These are phyloP conservation scores for Tiliqua scincoides DNA, from an alignment of 2,113 vertebrate genomes.

Conservation along the genomic window DNA sequence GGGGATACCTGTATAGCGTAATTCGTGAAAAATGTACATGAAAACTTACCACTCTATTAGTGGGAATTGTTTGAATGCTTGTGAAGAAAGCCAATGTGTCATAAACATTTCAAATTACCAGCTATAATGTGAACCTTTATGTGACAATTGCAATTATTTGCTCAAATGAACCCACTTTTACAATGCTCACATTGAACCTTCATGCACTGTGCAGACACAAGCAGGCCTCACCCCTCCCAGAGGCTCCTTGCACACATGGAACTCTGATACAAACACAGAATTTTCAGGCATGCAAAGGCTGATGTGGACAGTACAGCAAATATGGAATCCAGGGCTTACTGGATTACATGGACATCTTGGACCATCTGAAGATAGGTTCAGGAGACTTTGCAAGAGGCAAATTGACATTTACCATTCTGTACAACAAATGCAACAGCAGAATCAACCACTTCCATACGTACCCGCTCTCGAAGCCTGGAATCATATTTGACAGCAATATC, in stretches of 20 bases:
- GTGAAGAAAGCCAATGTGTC: no score
- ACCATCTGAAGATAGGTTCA: no score
- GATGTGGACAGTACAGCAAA: no score
- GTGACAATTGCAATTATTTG: not conserved
- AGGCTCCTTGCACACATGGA: not conserved
- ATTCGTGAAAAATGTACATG: no score
- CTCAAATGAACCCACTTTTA: not conserved
- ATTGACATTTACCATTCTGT: no score
- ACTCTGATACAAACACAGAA: not conserved
- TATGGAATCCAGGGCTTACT: not conserved
- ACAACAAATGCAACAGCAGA: not conserved
- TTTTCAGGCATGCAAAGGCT: not conserved
- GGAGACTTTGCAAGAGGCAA: no score
- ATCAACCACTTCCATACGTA: conserved; percentile 68
- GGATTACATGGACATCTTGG: no score
- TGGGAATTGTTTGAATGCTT: no score
- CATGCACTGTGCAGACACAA: not conserved
- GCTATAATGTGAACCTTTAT: not conserved
- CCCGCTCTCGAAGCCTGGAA: conserved; percentile 89
- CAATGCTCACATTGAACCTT: not conserved
- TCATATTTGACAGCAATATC: conserved; percentile 82
- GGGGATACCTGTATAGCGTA: no score
- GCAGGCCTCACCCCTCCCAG: not conserved
- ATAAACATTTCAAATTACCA: no score
- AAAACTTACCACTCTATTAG: not conserved